Conservation (phyloP, 2,797 vertebrate genomes). For the Lepilemur ruficaudatus region DNA sequence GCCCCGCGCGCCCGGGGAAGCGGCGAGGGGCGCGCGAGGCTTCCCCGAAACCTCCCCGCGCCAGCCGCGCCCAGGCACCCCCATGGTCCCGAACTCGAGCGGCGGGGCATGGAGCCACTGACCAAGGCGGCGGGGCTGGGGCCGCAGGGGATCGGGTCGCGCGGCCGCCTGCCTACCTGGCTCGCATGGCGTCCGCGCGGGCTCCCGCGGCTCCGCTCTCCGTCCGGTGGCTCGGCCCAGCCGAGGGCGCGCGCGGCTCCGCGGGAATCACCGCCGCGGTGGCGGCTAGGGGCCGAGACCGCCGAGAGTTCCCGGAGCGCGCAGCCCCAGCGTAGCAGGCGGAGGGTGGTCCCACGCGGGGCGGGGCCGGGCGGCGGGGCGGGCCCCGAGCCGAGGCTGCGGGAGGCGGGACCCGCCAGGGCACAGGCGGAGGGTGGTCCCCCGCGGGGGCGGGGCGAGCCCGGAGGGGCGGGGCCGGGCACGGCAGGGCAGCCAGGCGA, state of each 20-base stretch:
- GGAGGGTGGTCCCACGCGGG: background rate
- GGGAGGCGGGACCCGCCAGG: no score
- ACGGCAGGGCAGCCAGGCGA: no score
- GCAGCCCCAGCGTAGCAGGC: background rate
- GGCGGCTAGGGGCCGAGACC: background rate
- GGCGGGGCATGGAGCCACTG: background rate
- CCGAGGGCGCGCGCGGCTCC: slow-evolving; percentile 22
- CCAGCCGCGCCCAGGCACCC: background rate
- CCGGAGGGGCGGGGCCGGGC: background rate
- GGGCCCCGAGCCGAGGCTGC: background rate
- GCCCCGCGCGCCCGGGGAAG: no score
- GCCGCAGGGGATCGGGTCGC: background rate
- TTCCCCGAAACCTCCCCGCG: background rate
- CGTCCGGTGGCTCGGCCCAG: background rate
- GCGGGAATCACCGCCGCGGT: background rate
- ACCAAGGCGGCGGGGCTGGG: background rate
- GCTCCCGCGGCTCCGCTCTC: slow-evolving; percentile 21
- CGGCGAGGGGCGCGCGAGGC: background rate
- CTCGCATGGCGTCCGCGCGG: slow-evolving; percentile 60
- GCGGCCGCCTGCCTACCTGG: slow-evolving; percentile 63
- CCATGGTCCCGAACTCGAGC: background rate
- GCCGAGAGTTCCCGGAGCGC: background rate
- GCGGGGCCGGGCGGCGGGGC: background rate
- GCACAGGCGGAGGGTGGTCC: background rate
- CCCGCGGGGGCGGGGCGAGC: background rate